phyloP scores from a whole-genome alignment of 2,888 invertebrate species.

The Dioctria linearis region DNA sequence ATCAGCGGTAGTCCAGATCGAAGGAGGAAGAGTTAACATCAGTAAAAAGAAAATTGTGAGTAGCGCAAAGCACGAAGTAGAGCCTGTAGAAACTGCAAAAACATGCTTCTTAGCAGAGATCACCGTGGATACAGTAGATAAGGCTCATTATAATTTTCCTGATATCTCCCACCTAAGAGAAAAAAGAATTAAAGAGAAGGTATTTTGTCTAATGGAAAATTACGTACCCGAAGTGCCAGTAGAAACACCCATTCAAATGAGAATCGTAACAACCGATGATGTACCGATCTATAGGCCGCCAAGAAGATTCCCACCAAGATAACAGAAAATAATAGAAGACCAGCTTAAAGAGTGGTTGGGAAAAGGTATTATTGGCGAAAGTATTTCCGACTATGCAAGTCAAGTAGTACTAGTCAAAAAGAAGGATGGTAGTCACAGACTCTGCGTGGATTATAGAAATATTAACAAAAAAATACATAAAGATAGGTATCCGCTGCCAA shows the following conservation, averaged over 20 bases:
- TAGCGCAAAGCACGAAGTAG: too few species aligned
- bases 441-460: constrained; percentile 44
- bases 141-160: too few species aligned
- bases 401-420: constrained; percentile 36
- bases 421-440: neutral
- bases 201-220: neutral
- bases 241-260: constrained; percentile 39
- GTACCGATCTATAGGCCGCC: constrained; percentile 17
- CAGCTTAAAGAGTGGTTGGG: constrained; percentile 41
- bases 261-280: neutral
- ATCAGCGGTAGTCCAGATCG: neutral
- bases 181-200: neutral
- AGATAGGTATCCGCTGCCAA: constrained; percentile 60
- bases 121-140: too few species aligned
- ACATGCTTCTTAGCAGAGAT: too few species aligned
- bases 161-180: neutral
- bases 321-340: constrained; percentile 22
- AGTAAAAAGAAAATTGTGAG: constrained; percentile 43
- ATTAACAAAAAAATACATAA: constrained; percentile 57
- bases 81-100: neutral
- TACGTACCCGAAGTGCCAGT: neutral
- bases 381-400: constrained; percentile 24
- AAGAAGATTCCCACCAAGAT: constrained; percentile 27
- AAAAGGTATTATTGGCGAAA: neutral
- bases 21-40: constrained; percentile 5